Percentiles rank a stretch among this genome's conserved stretches.
Conservation (phyloP, 2,113 vertebrate species). For the Clupea harengus region DNA sequence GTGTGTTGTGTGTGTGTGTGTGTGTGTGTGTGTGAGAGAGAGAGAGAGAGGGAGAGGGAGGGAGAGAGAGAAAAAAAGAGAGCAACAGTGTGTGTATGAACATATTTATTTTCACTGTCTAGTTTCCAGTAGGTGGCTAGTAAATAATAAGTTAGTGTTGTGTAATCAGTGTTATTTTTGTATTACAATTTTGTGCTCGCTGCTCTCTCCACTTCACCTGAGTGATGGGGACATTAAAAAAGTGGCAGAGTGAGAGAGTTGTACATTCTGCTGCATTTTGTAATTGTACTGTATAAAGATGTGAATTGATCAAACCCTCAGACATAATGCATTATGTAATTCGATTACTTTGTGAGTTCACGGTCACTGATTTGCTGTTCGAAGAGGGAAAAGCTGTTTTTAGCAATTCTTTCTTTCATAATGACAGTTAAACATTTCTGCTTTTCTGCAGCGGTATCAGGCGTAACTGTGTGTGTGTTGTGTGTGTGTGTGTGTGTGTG, state of each 20-base stretch:
- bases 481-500: not conserved
- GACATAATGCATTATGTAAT: too few species aligned
- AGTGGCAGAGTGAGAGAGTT: not conserved
- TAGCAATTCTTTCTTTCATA: not conserved
- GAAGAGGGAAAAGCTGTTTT: not conserved
- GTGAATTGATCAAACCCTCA: too few species aligned
- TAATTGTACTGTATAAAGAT: too few species aligned
- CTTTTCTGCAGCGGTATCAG: not conserved
- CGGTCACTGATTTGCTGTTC: not conserved
- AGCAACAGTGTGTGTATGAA: not conserved
- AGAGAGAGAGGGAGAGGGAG: too few species aligned
- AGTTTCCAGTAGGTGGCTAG: not conserved
- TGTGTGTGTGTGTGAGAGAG: constrained; percentile 18
- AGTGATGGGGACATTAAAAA: not conserved
- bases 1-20: constrained; percentile 5
- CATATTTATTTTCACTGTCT: not conserved
- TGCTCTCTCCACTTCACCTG: not conserved
- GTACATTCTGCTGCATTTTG: not conserved
- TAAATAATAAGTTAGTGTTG: not conserved
- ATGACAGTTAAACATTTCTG: not conserved
- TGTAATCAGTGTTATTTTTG: not conserved
- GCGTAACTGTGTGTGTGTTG: not conserved
- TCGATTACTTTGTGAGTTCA: too few species aligned
- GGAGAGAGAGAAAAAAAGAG: too few species aligned
- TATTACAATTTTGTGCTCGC: not conserved